phyloP scores from a whole-genome alignment of 2,888 invertebrate species.

The Idaea biselata region DNA sequence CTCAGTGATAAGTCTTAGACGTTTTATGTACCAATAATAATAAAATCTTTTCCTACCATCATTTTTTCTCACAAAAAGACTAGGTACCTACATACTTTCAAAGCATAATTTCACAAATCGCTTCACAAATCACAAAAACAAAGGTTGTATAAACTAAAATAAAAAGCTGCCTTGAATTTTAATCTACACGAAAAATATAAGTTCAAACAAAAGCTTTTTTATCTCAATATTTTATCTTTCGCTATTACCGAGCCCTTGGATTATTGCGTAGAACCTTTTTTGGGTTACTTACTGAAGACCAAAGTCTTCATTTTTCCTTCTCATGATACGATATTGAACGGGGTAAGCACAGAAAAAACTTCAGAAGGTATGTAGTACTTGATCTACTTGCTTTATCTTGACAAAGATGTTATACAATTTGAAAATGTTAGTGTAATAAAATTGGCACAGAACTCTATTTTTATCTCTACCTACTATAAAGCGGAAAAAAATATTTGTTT shows the following conservation, averaged over 20 bases:
- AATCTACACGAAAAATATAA: slow-evolving; percentile 1
- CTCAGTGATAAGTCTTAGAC: too few species aligned
- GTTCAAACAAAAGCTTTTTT: background rate
- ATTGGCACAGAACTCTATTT: too few species aligned
- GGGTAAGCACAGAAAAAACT: background rate
- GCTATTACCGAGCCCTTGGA: background rate
- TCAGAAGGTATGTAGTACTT: background rate
- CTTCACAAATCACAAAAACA: background rate
- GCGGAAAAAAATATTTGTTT: too few species aligned
- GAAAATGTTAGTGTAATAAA: too few species aligned
- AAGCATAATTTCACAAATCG: background rate
- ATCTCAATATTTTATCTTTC: slow-evolving; percentile 1
- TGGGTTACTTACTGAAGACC: background rate
- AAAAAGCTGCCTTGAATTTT: background rate
- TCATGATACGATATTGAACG: background rate
- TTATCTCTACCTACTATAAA: too few species aligned
- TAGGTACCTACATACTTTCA: background rate
- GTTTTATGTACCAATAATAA: too few species aligned
- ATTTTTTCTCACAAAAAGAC: too few species aligned
- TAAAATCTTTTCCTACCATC: too few species aligned
- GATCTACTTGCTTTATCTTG: background rate
- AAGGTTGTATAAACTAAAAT: background rate
- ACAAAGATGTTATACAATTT: background rate
- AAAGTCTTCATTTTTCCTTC: background rate
- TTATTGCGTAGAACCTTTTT: background rate